Evolutionary conservation across 2,888 invertebrate genomes (phyloP), one percentile per base, ranked within the genome.

Genomic region (Kuschelorhynchus macadamiae): DNA sequence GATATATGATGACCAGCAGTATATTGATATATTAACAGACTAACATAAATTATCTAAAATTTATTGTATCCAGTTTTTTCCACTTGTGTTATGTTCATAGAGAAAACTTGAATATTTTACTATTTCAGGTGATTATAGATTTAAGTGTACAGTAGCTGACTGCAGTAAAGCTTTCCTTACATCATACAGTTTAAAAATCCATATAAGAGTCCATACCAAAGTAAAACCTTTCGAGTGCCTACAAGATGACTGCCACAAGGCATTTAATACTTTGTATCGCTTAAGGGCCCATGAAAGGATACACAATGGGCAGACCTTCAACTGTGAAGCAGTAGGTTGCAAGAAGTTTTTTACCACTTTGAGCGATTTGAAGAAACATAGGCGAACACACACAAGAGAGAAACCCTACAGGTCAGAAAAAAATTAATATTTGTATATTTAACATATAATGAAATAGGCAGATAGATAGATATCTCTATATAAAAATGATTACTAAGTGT

Each of bases 141-240:
- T 97, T 85, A 92, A 94, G 85, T 97, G 97, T 84, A 88, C 91
- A 36, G 92, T 95, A 83, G 89, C 91, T 70, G 89, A 89, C 74
- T 97, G 97, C 84, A 93, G 93, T 68, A 97, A 97, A 85, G 93
- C 95, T 68, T 97, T 97, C 85, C 87, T 97, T 64, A 97, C 96
- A 18, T 96, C 96, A 21, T 97, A 97, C 85, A 96, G 96, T 85
- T 85, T 97, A 72, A 96, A 96, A 86, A 96, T 97, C 77, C 97
- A 97, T 83, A 91, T 95, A 71, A 88, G 97, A 72, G 96, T 96
- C 36, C 97, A 97, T 83, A 96, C 96, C 0, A 95, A 96, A 85
- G 87, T 90, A 67, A 96, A 96, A 86, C 97, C 97, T 0, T 97
- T 96, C 81, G 91, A 91, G 78, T 97, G 97, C 84, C 89, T 88